Conservation (phyloP, 2,888 invertebrate genomes). For the Blomia tropicalis region DNA sequence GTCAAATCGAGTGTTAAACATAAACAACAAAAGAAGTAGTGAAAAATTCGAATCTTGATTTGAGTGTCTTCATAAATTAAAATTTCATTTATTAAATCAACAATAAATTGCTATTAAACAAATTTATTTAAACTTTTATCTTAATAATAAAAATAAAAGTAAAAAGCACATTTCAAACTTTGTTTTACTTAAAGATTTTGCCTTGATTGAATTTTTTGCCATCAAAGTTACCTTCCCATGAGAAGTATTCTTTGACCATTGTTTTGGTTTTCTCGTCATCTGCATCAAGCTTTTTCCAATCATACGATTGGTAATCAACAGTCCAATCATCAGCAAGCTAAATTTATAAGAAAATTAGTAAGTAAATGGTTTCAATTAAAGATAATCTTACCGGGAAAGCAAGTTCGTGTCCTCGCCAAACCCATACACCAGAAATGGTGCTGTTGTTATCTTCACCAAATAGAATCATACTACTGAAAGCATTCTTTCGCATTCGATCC, state of each 20-base stretch:
- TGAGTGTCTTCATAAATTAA: no score
- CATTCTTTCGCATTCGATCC: slow-evolving; percentile 92
- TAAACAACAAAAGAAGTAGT: no score
- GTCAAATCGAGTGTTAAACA: no score
- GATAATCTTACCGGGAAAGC: slow-evolving; percentile 52
- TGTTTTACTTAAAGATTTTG: slow-evolving; percentile 97
- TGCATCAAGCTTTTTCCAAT: slow-evolving; percentile 82
- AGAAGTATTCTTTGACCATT: slow-evolving; percentile 70
- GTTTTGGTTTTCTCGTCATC: slow-evolving; percentile 61
- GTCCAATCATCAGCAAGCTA: slow-evolving; percentile 79
- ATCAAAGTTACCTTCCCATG: slow-evolving; percentile 72
- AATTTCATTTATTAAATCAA: no score
- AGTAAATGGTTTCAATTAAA: background rate
- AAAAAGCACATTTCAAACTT: no score
- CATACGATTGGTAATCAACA: slow-evolving; percentile 88
- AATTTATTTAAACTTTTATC: no score
- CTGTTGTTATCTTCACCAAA: slow-evolving; percentile 84
- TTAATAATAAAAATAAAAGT: no score
- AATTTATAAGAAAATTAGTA: slow-evolving; percentile 26
- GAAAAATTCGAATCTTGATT: no score
- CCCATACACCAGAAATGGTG: slow-evolving; percentile 88
- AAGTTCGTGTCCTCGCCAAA: slow-evolving; percentile 89
- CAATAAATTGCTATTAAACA: no score
- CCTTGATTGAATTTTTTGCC: slow-evolving; percentile 94
- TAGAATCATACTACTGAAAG: slow-evolving; percentile 80